Evolutionary conservation across 2,113 vertebrate genomes (phyloP), one percentile per base, ranked within the genome.

Genomic region (Oxyruncus cristatus): DNA sequence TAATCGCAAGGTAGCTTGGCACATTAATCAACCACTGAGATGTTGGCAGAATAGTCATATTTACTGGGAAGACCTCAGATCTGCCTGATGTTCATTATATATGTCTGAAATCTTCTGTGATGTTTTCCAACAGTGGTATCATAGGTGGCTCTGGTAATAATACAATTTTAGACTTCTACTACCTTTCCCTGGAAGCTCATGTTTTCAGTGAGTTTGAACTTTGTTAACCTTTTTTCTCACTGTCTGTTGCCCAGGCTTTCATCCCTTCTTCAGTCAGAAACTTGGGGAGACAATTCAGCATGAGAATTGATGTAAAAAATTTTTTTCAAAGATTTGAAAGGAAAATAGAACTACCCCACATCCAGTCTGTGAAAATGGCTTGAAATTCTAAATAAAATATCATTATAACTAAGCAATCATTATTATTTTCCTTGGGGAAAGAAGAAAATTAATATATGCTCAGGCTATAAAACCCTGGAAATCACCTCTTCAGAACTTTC

Each of bases 11-110:
- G 15, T 33, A 53, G 42, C 8, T 92, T 52, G 32, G 30, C 44
- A 78, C 67, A 63, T 14, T 50, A 72, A 39, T 59, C 61, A 68
- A 14, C 35, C 46, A 15, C 46, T 52, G 52, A 88, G 52, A 58
- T 28, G 27, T 8, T 67, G 66, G 21, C 12, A 86, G 66, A 88
- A 63, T 14, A 67, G 8, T 20, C 14, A 32, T 26, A 33, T 55
- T 71, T 83, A n/a, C 53, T 70, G 37, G 13, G 35, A 75, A 82
- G 52, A 42, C 12, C 70, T 47, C 44, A 46, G 37, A 39, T 61
- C 12, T 0, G 0, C 27, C 27, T 72, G 26, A 37, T 65, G 12
- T 50, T 67, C 37, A 6, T 55, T 65, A 49, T 19, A 24, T 0
- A 2, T 47, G 6, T 82, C 21, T 93, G 35, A 85, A 89, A 81